Conservation (phyloP, 2,113 vertebrate species). For the Mustela nigripes region DNA sequence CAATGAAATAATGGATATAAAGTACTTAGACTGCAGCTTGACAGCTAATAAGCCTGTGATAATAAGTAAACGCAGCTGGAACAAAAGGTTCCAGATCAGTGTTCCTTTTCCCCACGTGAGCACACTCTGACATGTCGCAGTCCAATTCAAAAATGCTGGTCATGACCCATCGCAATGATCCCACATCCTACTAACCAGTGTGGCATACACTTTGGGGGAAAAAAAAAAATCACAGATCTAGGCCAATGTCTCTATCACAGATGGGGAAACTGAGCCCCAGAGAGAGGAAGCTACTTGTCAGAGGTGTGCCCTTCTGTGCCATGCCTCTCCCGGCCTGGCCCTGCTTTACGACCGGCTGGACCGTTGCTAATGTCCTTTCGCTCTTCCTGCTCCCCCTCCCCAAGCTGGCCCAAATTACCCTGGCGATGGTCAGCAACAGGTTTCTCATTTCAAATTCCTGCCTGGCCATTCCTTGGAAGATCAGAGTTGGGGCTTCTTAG, state of each 20-base stretch:
- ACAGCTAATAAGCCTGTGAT: not conserved
- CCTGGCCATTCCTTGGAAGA: conserved; percentile 82
- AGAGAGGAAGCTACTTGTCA: not conserved
- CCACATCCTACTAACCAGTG: not conserved
- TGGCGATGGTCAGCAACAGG: conserved; percentile 78
- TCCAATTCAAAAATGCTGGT: not conserved
- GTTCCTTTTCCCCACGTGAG: not conserved
- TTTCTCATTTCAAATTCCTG: conserved; percentile 87
- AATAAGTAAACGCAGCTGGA: not conserved
- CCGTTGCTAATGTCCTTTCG: conserved; percentile 8
- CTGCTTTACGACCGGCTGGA: not conserved
- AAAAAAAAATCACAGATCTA: not conserved
- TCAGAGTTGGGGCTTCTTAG: conserved; percentile 78
- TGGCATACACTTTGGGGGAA: not conserved
- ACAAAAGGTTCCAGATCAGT: not conserved
- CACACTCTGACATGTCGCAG: not conserved
- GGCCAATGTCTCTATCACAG: not conserved
- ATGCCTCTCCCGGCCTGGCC: not conserved
- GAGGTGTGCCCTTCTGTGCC: not conserved
- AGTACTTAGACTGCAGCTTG: not conserved
- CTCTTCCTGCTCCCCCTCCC: not conserved
- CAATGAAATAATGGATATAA: not conserved
- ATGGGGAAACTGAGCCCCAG: not conserved
- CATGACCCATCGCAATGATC: not conserved
- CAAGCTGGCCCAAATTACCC: conserved; percentile 20